Evolutionary conservation across 2,888 invertebrate species (phyloP).

Genomic region (Nebria salina): DNA sequence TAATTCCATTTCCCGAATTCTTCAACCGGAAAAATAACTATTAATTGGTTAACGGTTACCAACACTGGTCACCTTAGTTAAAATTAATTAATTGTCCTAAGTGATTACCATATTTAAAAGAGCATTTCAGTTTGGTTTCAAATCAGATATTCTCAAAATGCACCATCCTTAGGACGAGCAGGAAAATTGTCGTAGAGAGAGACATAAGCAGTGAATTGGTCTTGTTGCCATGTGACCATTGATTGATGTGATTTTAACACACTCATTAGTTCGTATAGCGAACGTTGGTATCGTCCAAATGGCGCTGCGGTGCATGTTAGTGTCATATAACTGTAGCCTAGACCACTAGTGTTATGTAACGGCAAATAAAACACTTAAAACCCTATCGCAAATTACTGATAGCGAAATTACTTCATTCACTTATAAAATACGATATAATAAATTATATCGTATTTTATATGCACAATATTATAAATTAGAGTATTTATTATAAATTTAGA

Average conservation of each 20-base stretch:
- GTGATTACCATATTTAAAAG: neutral
- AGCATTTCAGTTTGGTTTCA: too few relatives aligned
- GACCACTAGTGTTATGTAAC: constrained; percentile 47
- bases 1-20: neutral
- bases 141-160: too few relatives aligned
- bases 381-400: neutral
- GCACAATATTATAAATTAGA: neutral
- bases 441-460: neutral
- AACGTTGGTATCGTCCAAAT: constrained; percentile 51
- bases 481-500: too few relatives aligned
- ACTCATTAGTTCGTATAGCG: constrained; percentile 57
- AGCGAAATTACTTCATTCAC: neutral
- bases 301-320: constrained; percentile 54
- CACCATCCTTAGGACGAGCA: too few relatives aligned
- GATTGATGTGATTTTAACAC: constrained; percentile 62
- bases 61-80: neutral
- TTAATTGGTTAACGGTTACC: neutral
- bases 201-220: constrained; percentile 39
- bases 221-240: constrained; percentile 60
- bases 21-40: neutral
- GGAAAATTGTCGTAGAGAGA: constrained; percentile 5
- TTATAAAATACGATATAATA: neutral
- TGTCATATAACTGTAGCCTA: constrained; percentile 52
- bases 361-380: constrained; percentile 23
- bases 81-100: neutral